Conservation (phyloP, 2,113 vertebrate species). For the Opisthocomus hoazin region DNA sequence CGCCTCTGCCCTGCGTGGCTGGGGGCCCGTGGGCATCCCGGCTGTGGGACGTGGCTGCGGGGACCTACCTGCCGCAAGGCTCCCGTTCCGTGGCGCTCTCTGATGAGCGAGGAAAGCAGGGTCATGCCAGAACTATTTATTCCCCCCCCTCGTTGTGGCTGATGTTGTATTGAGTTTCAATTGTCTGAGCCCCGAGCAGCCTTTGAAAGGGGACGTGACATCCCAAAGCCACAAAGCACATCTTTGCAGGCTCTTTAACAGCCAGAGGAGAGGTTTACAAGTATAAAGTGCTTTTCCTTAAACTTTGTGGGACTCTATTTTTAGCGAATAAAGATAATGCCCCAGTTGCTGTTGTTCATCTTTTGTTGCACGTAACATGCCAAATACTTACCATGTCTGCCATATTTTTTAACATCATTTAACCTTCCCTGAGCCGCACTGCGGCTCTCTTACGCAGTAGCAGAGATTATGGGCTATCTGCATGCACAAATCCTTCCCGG, state of each 20-base stretch:
- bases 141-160: not conserved
- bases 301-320: slow-evolving; percentile 50
- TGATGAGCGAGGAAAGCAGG: not conserved
- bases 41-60: not conserved
- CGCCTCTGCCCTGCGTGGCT: rapidly evolving
- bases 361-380: slow-evolving; percentile 53
- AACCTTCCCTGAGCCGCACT: not conserved
- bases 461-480: not conserved
- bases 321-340: slow-evolving; percentile 65
- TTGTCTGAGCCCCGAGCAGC: slow-evolving; percentile 19
- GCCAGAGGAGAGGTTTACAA: slow-evolving; percentile 30
- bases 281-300: slow-evolving; percentile 39
- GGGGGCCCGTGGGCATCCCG: rapidly evolving
- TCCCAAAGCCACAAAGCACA: not conserved
- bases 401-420: slow-evolving; percentile 52
- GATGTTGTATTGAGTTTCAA: slow-evolving; percentile 28
- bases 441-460: not conserved
- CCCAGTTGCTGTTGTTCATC: slow-evolving; percentile 69
- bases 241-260: slow-evolving; percentile 6
- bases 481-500: not conserved
- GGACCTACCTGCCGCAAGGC: not conserved
- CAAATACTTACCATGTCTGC: slow-evolving; percentile 63
- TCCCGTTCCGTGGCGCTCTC: rapidly evolving
- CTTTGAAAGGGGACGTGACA: slow-evolving; percentile 27
- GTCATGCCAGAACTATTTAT: not conserved